Conservation (phyloP, 2,888 invertebrate species). For the Pterostichus niger region DNA sequence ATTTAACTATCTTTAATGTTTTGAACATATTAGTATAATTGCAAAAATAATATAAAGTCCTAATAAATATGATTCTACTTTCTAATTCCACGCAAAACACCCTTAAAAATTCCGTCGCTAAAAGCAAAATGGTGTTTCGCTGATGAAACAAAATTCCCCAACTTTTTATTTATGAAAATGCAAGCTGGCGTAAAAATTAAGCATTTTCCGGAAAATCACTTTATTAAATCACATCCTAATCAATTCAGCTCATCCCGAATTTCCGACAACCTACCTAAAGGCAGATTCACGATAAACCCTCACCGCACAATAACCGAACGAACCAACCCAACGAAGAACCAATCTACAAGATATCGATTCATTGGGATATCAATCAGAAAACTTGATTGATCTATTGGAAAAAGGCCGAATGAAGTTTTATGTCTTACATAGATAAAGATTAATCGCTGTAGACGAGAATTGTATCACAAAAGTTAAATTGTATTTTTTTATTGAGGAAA, state of each 20-base stretch:
- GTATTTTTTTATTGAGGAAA: background rate
- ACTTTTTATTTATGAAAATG: background rate
- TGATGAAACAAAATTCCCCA: too few species aligned
- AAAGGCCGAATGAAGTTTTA: background rate
- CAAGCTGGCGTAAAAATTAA: constrained; percentile 18
- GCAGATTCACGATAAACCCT: too few species aligned
- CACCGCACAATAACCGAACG: too few species aligned
- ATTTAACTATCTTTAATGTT: too few species aligned
- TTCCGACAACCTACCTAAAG: background rate
- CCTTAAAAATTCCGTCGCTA: too few species aligned
- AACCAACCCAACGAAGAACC: too few species aligned
- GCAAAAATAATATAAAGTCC: too few species aligned
- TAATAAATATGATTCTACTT: too few species aligned
- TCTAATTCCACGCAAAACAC: too few species aligned
- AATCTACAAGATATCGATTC: background rate
- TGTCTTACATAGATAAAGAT: constrained; percentile 21
- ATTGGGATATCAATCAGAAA: constrained; percentile 18
- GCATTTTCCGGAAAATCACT: background rate
- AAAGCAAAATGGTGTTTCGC: too few species aligned
- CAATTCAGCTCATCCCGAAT: constrained; percentile 3
- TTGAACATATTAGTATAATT: too few species aligned
- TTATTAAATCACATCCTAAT: constrained; percentile 18
- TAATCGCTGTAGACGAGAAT: background rate
- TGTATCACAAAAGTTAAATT: background rate
- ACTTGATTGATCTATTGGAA: constrained; percentile 2